A percentile compares a stretch with the other conserved stretches of the same genome.
These are phyloP conservation scores for Nerophis lumbriciformis DNA, from an alignment of 2,113 vertebrate species.

Conservation along the genomic window DNA sequence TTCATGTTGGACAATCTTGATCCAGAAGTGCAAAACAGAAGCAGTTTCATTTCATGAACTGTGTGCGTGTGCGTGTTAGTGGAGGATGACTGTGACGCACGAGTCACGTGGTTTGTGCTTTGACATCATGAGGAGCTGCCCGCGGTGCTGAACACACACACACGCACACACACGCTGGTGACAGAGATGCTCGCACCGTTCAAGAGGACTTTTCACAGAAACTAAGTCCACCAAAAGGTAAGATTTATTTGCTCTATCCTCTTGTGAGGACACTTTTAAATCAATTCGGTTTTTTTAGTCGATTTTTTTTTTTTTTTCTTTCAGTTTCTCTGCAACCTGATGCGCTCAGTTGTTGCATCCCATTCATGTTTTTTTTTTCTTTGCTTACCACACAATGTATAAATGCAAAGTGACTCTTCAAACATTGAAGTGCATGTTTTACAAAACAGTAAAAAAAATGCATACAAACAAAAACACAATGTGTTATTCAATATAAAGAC, in stretches of 20 bases:
- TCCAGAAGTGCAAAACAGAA: neutral
- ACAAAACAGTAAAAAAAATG: neutral
- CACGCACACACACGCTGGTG: conserved; percentile 11
- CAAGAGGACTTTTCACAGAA: conserved; percentile 28
- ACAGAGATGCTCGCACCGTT: conserved; percentile 49
- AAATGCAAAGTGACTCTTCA: no score
- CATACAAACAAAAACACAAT: neutral
- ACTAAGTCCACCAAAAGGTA: conserved; percentile 27
- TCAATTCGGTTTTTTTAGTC: neutral
- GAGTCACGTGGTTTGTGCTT: conserved; percentile 61
- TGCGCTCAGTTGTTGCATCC: neutral
- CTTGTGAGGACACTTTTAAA: neutral
- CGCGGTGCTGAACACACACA: conserved; percentile 54
- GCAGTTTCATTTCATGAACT: conserved; percentile 13
- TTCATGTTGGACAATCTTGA: neutral
- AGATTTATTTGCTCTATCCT: neutral
- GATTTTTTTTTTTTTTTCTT: neutral
- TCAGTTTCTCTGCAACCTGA: neutral
- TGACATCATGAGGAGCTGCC: conserved; percentile 77
- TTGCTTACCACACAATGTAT: neutral
- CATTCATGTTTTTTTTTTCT: neutral
- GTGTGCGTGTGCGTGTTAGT: conserved; percentile 2
- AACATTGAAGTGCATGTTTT: neutral
- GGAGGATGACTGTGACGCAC: conserved; percentile 59
- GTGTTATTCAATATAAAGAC: no score